These are phyloP conservation scores for Montipora efflorescens DNA, from an alignment of 64 coral and sea anemone species.

Conservation along the genomic window DNA sequence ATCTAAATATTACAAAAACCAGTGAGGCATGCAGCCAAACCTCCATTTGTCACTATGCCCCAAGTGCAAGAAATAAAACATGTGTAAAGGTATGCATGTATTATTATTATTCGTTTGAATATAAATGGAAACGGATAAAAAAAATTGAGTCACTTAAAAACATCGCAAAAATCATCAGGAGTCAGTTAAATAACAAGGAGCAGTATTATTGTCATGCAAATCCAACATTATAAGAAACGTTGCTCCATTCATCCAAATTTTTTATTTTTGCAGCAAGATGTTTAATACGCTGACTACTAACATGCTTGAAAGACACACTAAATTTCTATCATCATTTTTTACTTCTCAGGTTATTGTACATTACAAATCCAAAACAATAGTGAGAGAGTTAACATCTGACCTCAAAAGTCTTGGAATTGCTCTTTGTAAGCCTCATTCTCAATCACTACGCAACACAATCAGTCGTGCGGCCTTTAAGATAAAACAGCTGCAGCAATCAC, in stretches of 20 bases:
- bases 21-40: constrained; percentile 7
- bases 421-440: background rate
- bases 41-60: background rate
- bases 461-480: constrained; percentile 21
- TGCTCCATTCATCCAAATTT: no score
- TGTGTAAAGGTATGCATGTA: background rate
- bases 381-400: background rate
- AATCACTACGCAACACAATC: background rate
- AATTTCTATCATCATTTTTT: background rate
- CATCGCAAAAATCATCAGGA: no score
- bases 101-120: background rate
- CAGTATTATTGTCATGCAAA: no score
- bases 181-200: no score
- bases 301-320: background rate
- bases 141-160: no score
- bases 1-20: background rate
- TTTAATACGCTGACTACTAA: background rate
- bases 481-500: background rate
- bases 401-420: constrained; percentile 38
- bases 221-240: no score
- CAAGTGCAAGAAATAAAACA: background rate
- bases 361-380: constrained; percentile 25
- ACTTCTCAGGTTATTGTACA: constrained; percentile 21
- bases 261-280: background rate
- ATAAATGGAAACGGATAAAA: background rate